Percentiles rank a stretch among this genome's conserved stretches.
Conservation (phyloP, 30 jellyfish, hydroid and myxozoan species). For the Pelagia noctiluca region DNA sequence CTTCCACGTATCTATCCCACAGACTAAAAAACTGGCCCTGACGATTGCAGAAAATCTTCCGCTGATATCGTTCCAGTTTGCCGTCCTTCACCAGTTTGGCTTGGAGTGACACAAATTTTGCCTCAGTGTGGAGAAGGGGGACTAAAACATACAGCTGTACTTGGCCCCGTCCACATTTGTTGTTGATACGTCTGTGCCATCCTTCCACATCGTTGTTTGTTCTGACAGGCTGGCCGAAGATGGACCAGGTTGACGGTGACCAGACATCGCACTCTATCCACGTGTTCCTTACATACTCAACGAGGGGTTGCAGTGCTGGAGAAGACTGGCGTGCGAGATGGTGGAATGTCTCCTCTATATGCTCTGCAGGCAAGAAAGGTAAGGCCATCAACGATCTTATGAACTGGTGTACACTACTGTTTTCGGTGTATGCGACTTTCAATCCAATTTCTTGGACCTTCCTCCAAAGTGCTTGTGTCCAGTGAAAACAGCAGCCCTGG, state of each 20-base stretch:
- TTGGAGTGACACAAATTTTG: not conserved
- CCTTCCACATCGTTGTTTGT: not conserved
- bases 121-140: not conserved
- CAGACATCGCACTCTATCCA: not conserved
- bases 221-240: not conserved
- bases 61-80: not conserved
- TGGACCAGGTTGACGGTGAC: not conserved
- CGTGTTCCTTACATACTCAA: not conserved
- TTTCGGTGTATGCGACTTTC: not conserved
- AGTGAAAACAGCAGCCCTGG: not conserved
- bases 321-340: not conserved
- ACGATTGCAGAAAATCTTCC: not conserved
- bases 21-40: not conserved
- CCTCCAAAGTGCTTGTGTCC: not conserved
- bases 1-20: not conserved
- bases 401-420: not conserved
- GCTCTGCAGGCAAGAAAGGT: too few relatives aligned
- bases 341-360: not conserved
- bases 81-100: not conserved
- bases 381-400: not conserved
- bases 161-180: not conserved
- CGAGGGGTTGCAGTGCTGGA: not conserved
- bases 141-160: not conserved
- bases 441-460: not conserved
- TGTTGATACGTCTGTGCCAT: not conserved